A percentile compares a stretch with the other conserved stretches of the same genome.
Evolutionary conservation across 2,888 invertebrate species (phyloP).

Genomic region (Toxonevra muliebris): DNA sequence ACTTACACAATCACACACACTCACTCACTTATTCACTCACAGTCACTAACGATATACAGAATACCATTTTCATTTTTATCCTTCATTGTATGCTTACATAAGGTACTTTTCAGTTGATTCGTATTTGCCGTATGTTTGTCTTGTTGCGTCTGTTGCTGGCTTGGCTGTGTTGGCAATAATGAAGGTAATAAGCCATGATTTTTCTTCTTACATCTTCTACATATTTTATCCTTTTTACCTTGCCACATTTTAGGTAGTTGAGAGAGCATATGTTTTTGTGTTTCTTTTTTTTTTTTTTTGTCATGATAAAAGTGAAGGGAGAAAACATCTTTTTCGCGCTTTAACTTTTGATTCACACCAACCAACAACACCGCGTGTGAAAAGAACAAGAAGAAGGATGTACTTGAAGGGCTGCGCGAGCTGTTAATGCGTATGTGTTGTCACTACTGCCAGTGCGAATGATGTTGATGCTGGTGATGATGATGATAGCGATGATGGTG

Average conservation of each 20-base stretch:
- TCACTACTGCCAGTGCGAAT: background rate
- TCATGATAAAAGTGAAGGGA: background rate
- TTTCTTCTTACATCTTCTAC: slow-evolving; percentile 29
- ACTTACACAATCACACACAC: background rate
- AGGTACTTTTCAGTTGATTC: too few relatives aligned
- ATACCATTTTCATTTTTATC: too few relatives aligned
- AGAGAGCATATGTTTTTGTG: background rate
- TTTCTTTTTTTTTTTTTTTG: background rate
- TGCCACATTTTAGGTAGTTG: slow-evolving; percentile 14
- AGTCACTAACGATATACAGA: too few relatives aligned
- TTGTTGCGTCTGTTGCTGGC: background rate
- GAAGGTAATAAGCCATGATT: slow-evolving; percentile 41
- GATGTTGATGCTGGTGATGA: slow-evolving; percentile 11
- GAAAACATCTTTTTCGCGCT: background rate
- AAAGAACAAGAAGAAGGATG: background rate
- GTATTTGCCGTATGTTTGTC: background rate
- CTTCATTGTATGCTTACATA: background rate
- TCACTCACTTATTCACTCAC: background rate
- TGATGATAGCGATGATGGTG: slow-evolving; percentile 2
- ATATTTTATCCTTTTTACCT: slow-evolving; percentile 27
- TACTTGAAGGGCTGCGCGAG: background rate
- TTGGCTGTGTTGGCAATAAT: slow-evolving; percentile 16
- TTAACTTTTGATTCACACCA: slow-evolving; percentile 1
- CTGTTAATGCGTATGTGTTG: background rate
- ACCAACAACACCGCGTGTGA: background rate